Evolutionary conservation across 2,113 vertebrate genomes (phyloP).

Genomic region (Saccopteryx bilineata): DNA sequence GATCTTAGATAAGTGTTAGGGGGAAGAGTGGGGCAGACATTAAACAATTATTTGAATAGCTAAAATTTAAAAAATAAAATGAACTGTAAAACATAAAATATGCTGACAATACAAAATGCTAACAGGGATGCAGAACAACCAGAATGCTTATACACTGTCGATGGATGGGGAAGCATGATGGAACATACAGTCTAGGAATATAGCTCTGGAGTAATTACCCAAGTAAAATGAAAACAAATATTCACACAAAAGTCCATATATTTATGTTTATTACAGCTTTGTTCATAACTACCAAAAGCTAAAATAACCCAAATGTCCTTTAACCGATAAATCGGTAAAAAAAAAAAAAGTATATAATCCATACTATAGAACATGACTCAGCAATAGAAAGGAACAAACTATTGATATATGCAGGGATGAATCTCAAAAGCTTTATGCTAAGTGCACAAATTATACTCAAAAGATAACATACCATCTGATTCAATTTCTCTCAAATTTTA

Average conservation of each 20-base stretch:
- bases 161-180: neutral
- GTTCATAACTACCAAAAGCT: neutral
- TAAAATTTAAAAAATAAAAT: constrained; percentile 6
- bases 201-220: neutral
- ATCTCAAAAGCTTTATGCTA: neutral
- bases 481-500: neutral
- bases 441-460: neutral
- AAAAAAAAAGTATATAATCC: neutral
- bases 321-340: neutral
- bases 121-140: neutral
- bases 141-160: neutral
- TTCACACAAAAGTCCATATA: neutral
- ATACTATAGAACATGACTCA: neutral
- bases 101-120: neutral
- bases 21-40: neutral
- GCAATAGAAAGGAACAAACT: neutral
- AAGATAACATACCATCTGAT: neutral
- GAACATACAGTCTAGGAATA: neutral
- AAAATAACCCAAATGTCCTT: neutral
- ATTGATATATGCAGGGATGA: neutral
- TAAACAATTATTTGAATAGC: neutral
- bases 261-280: neutral
- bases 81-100: neutral
- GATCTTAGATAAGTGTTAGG: neutral
- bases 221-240: neutral